Percentiles rank a stretch among this genome's conserved stretches.
phyloP scores from a whole-genome alignment of 2,797 vertebrate species.

The Halcyon smyrnensis region DNA sequence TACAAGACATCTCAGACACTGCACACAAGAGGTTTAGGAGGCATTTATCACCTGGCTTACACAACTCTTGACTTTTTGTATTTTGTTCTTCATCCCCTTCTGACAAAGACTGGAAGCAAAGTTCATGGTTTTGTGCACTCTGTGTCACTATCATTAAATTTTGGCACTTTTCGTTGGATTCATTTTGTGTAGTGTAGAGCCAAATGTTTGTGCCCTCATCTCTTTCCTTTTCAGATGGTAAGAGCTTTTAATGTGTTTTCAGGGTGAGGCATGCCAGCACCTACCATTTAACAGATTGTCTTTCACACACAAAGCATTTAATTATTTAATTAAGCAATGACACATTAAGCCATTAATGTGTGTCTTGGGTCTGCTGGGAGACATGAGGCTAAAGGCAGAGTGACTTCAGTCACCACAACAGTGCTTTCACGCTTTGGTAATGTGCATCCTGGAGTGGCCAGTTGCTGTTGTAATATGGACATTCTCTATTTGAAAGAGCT shows the following conservation, averaged over 20 bases:
- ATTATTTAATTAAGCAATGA: constrained; percentile 48
- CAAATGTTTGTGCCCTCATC: neutral
- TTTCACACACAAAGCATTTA: neutral
- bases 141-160: neutral
- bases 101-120: neutral
- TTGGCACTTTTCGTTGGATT: neutral
- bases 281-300: constrained; percentile 38
- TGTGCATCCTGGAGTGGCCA: neutral
- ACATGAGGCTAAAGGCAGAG: neutral
- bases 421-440: constrained; percentile 27
- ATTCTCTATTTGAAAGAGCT: constrained; percentile 4
- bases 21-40: neutral
- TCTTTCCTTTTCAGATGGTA: constrained; percentile 8
- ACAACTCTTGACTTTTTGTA: neutral
- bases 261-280: neutral
- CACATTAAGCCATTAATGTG: neutral
- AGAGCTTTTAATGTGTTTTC: constrained; percentile 46
- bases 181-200: neutral
- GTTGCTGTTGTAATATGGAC: neutral
- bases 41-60: neutral
- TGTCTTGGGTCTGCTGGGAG: neutral
- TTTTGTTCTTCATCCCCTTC: neutral
- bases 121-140: neutral
- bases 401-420: constrained; percentile 1
- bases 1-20: neutral